These are phyloP conservation scores for Opisthocomus hoazin DNA, from an alignment of 2,113 vertebrate genomes.

Conservation along the genomic window DNA sequence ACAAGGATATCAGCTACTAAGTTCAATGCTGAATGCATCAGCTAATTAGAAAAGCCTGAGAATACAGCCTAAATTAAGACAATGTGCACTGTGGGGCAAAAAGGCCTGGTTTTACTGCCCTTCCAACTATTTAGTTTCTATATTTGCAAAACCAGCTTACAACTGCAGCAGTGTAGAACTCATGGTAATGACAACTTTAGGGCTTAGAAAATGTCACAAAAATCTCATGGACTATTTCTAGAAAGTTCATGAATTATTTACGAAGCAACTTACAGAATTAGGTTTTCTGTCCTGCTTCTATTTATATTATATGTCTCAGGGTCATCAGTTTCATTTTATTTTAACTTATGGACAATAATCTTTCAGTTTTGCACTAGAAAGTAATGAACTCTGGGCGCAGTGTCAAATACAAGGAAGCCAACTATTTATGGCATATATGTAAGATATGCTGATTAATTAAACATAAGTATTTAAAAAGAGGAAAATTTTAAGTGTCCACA, in stretches of 20 bases:
- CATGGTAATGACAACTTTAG: slow-evolving; percentile 53
- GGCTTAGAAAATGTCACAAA: slow-evolving; percentile 56
- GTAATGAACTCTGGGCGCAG: slow-evolving; percentile 23
- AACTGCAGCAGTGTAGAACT: background rate
- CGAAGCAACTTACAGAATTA: slow-evolving; percentile 43
- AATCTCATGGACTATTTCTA: slow-evolving; percentile 45
- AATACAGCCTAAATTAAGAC: slow-evolving; percentile 26
- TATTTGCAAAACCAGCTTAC: background rate
- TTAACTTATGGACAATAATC: slow-evolving; percentile 32
- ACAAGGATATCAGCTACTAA: slow-evolving; percentile 14
- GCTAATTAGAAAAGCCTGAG: slow-evolving; percentile 22
- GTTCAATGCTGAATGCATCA: background rate
- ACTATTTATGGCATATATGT: slow-evolving; percentile 1
- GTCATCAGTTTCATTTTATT: slow-evolving; percentile 57
- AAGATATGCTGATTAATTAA: slow-evolving; percentile 1
- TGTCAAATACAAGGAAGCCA: slow-evolving; percentile 35
- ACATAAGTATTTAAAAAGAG: background rate
- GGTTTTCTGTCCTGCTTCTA: slow-evolving; percentile 44
- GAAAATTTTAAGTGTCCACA: background rate
- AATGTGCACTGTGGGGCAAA: background rate
- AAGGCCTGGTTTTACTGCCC: background rate
- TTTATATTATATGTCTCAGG: slow-evolving; percentile 56
- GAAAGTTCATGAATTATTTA: slow-evolving; percentile 68
- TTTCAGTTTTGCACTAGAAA: slow-evolving; percentile 54
- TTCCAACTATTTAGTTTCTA: background rate